Evolutionary conservation across 2,888 invertebrate genomes (phyloP).

Genomic region (Empis livida): DNA sequence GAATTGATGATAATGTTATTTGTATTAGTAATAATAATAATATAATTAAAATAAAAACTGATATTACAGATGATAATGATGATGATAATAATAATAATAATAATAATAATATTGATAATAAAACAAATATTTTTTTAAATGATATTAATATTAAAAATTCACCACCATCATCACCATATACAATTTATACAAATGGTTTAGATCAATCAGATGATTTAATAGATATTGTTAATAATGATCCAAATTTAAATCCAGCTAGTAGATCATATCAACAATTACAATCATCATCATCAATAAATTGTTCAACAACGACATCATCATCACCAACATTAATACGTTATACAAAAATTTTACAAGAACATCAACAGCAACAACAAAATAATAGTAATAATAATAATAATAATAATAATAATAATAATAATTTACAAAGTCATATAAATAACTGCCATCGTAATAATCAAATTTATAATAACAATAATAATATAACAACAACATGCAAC

Average conservation of each 20-base stretch:
- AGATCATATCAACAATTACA: not conserved
- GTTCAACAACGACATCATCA: not conserved
- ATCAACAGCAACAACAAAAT: not conserved
- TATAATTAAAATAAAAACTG: not conserved
- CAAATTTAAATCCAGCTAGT: constrained; percentile 9
- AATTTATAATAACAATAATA: not conserved
- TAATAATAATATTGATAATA: too few relatives aligned
- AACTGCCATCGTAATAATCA: not conserved
- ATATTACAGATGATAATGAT: not conserved
- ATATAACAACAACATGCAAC: not conserved
- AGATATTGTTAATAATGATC: constrained; percentile 4
- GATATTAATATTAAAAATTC: not conserved
- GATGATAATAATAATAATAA: not conserved
- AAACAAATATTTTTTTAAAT: too few relatives aligned
- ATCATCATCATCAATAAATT: not conserved
- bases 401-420: not conserved
- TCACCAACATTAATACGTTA: not conserved
- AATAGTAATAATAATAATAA: not conserved
- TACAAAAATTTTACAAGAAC: not conserved
- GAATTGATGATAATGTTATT: not conserved
- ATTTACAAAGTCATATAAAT: not conserved
- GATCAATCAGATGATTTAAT: not conserved
- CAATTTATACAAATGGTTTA: not conserved
- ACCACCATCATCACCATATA: not conserved
- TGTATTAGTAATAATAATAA: not conserved